Percentiles rank a stretch among this genome's conserved stretches.
These are phyloP conservation scores for Malurus splendens DNA, from an alignment of 2,797 vertebrate species.

Conservation along the genomic window DNA sequence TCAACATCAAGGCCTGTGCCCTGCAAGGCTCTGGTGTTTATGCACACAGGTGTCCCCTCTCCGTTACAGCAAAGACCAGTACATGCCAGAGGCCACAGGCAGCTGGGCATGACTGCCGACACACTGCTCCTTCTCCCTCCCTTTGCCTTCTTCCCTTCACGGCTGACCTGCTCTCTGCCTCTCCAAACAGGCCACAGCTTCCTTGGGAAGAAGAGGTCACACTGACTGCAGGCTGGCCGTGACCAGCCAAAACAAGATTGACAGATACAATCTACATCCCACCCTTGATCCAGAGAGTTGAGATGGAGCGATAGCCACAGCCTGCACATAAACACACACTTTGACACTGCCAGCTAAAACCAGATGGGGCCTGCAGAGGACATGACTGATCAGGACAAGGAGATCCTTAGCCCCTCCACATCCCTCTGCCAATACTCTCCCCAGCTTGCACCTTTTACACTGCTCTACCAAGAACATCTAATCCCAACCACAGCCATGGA, in stretches of 20 bases:
- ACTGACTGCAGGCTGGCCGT: neutral
- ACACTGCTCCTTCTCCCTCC: neutral
- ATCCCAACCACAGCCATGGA: neutral
- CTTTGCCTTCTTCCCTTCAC: conserved; percentile 14
- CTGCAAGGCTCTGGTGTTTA: neutral
- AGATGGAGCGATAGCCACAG: conserved; percentile 48
- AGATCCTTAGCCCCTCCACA: neutral
- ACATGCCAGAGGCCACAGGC: neutral
- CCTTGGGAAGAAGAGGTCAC: conserved; percentile 33
- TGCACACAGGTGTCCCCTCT: neutral
- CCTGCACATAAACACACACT: conserved; percentile 9
- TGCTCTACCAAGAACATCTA: neutral
- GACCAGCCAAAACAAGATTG: conserved; percentile 9
- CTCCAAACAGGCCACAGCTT: neutral
- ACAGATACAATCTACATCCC: conserved; percentile 41
- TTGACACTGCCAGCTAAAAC: neutral
- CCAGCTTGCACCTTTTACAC: neutral
- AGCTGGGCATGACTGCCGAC: conserved; percentile 6
- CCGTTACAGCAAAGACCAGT: neutral
- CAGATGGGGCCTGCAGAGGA: neutral
- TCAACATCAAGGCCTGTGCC: neutral
- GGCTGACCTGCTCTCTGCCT: conserved; percentile 27
- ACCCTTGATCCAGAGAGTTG: neutral
- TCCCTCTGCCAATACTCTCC: neutral
- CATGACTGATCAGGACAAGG: neutral